Conservation (phyloP, 2,888 invertebrate species). For the Eulithis prunata region DNA sequence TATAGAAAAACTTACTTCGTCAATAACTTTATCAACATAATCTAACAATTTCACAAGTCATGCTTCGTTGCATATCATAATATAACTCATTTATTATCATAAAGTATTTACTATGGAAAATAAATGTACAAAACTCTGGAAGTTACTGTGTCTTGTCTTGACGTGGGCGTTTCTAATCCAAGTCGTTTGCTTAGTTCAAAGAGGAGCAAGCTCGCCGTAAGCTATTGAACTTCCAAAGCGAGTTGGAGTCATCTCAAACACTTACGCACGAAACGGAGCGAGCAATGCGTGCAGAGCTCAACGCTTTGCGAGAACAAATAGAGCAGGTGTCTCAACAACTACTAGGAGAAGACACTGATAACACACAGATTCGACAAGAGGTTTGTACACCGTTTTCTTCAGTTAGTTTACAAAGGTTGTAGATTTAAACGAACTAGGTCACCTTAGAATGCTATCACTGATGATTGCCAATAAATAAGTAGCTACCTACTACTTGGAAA, state of each 20-base stretch:
- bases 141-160: background rate
- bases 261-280: constrained; percentile 66
- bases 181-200: constrained; percentile 57
- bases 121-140: too few species aligned
- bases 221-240: constrained; percentile 51
- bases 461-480: background rate
- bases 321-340: constrained; percentile 57
- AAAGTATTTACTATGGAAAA: too few species aligned
- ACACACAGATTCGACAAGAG: constrained; percentile 49
- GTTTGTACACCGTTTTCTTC: constrained; percentile 43
- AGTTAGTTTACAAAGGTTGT: too few species aligned
- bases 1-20: too few species aligned
- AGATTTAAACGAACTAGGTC: too few species aligned
- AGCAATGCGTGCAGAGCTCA: constrained; percentile 65
- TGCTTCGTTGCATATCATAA: too few species aligned
- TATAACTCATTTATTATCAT: too few species aligned
- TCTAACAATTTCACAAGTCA: too few species aligned
- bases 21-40: too few species aligned
- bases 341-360: constrained; percentile 55
- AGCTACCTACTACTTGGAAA: too few species aligned
- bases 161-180: background rate
- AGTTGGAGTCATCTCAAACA: constrained; percentile 58
- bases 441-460: too few species aligned
- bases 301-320: constrained; percentile 62
- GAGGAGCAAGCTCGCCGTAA: constrained; percentile 69